These are phyloP conservation scores for Mystacornis crossleyi DNA, from an alignment of 2,113 vertebrate species.

Conservation along the genomic window DNA sequence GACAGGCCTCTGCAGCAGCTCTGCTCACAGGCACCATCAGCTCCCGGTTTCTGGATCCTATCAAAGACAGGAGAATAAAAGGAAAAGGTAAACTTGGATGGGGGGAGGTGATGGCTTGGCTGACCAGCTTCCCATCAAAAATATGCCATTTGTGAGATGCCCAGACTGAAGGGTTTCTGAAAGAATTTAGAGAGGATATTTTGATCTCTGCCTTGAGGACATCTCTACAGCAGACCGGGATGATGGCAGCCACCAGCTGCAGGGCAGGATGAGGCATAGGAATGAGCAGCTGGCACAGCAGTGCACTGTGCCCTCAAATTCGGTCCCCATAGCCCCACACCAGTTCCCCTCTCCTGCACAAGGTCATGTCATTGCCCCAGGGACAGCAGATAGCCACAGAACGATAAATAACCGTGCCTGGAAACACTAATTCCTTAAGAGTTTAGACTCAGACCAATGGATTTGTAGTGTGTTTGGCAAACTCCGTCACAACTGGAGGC, in stretches of 20 bases:
- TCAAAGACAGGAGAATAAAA: background rate
- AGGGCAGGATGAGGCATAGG: background rate
- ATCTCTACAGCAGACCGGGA: fast-evolving
- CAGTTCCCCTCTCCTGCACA: background rate
- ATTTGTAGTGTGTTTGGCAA: background rate
- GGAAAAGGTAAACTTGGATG: background rate
- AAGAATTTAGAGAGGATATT: background rate
- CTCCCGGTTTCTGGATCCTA: background rate
- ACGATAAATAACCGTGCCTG: background rate
- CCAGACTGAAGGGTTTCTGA: background rate
- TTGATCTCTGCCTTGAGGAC: background rate
- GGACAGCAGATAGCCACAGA: background rate
- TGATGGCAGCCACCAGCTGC: background rate
- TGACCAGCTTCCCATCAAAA: background rate
- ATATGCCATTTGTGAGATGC: background rate
- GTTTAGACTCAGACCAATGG: background rate
- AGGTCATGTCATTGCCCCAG: background rate
- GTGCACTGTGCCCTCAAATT: fast-evolving
- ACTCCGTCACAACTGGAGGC: background rate
- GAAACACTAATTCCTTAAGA: background rate
- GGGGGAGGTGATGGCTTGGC: background rate
- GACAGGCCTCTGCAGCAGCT: background rate
- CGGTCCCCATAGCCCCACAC: fast-evolving
- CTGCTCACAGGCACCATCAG: background rate
- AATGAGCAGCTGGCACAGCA: background rate